Evolutionary conservation across 2,113 vertebrate genomes (phyloP), one percentile per base, ranked within the genome.

Genomic region (Euleptes europaea): DNA sequence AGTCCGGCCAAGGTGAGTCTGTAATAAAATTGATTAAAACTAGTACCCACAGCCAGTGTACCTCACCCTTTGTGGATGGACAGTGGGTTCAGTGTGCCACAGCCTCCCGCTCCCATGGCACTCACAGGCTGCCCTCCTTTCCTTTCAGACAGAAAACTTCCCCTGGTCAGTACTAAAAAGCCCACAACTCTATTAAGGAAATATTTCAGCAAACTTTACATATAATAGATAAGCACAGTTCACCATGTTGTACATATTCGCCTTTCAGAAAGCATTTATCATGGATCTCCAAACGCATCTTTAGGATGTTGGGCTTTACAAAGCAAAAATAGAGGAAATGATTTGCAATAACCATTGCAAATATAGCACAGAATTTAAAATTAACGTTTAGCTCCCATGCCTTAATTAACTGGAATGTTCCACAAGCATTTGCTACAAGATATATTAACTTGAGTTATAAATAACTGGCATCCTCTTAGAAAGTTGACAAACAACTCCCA

Each of bases 311-410:
- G 66, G 60, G 3, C 93, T 80, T 84, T 76, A 79, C 69, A 78
- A 87, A 83, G 87, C 65, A 80, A 49, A 84, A 89, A 88, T 17
- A 91, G 89, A 0, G 0, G 83, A 93, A 94, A 79, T 38, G 82
- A 93, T 90, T 35, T 54, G 49, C 9, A 80, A 35, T 85, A 84
- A 84, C 1, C 69, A 78, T 80, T 28, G 42, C 60, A 84, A 80
- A 88, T 71, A 80, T 42, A 82, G 42, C 67, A 80, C 17, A 9
- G 1, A 17, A 35, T 88, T 85, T 84, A 74, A 76, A 88, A 87
- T 72, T 87, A 91, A 83, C 21, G 51, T 0, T 79, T 8, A 66
- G 66, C 65, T n/a, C 81, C 8, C 66, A 15, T 69, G 42, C 42
- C 54, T 75, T 66, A 83, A 87, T 60, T 84, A 88, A 38, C 17